A percentile compares a stretch with the other conserved stretches of the same genome.
These are phyloP conservation scores for Hemitrygon akajei DNA, from an alignment of 2,797 vertebrate species.

Conservation along the genomic window DNA sequence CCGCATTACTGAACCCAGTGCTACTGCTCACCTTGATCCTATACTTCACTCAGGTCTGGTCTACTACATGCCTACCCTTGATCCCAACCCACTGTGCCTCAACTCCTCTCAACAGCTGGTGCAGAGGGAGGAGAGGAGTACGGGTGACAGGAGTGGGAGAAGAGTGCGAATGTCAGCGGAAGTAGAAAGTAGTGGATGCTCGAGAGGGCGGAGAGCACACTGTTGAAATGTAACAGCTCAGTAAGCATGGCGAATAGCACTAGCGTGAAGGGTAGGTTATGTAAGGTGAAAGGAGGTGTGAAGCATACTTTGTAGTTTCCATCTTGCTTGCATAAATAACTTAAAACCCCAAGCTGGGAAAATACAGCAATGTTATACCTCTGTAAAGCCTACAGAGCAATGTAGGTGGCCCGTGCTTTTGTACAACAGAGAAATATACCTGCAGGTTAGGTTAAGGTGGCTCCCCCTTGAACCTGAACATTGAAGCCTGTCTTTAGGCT, in stretches of 20 bases:
- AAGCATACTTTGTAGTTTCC: not conserved
- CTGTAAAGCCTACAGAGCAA: not conserved
- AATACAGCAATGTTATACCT: not conserved
- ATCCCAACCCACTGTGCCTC: no score
- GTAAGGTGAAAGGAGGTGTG: not conserved
- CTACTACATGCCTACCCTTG: no score
- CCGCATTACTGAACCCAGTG: not conserved
- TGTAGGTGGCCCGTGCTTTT: not conserved
- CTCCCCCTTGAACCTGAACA: not conserved
- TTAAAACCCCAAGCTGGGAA: not conserved
- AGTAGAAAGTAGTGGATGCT: not conserved
- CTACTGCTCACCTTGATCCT: not conserved
- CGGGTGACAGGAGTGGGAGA: not conserved
- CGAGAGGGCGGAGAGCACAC: not conserved
- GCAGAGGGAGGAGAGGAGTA: not conserved
- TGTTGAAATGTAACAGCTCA: not conserved
- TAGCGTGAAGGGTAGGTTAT: not conserved
- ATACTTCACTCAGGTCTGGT: no score
- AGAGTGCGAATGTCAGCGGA: not conserved
- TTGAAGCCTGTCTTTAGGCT: not conserved
- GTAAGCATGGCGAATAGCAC: not conserved
- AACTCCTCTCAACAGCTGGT: no score
- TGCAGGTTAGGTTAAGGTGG: not conserved
- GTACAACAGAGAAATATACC: not conserved
- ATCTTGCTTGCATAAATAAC: not conserved